Evolutionary conservation across 2,797 vertebrate species (phyloP), one percentile per base, ranked within the genome.

Genomic region (Lutjanus campechanus): DNA sequence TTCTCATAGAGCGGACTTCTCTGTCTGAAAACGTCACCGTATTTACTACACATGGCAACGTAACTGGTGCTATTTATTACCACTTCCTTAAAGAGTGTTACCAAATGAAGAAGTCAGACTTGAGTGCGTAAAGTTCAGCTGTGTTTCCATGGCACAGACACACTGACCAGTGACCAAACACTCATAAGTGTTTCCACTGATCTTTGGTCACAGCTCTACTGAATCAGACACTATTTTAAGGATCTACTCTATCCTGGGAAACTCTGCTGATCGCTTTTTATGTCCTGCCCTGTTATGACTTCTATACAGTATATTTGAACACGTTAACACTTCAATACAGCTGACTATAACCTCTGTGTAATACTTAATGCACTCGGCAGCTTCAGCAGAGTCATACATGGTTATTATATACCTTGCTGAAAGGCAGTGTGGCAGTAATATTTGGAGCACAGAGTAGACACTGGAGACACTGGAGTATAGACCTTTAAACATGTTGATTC

Each of bases 31-130:
- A 49, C 1, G 0, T 67, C n/a, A 22, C 20, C 29, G 4, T 78
- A 7, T 77, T 86, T 82, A 77, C 69, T 56, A 69, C 56, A 0
- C 85, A 66, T 83, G 70, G 77, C 59, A 83, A 88, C 69, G 0
- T 22, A 62, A 50, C 41, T 56, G 25, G 7, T 68, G 11, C 49
- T 46, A 2, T 77, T 88, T 82, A 54, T 81, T 58, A 54, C 1
- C 65, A 83, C 75, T 91, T 92, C 88, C 79, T 66, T 59, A 73
- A 86, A 72, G 16, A 51, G 2, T 16, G 64, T 68, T 2, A 13
- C 51, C 53, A 60, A 88, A 94, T 63, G 49, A 60, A 82, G 91
- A 94, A 92, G 81, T 86, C 53, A 68, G 58, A 58, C 56, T 7
- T 15, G n/a, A 29, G 58, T 56, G 54, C 25, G 46, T 73, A 4